Base-by-base conservation (phyloP, 2,888 invertebrate genomes). In the Ligdia adustata region DNA sequence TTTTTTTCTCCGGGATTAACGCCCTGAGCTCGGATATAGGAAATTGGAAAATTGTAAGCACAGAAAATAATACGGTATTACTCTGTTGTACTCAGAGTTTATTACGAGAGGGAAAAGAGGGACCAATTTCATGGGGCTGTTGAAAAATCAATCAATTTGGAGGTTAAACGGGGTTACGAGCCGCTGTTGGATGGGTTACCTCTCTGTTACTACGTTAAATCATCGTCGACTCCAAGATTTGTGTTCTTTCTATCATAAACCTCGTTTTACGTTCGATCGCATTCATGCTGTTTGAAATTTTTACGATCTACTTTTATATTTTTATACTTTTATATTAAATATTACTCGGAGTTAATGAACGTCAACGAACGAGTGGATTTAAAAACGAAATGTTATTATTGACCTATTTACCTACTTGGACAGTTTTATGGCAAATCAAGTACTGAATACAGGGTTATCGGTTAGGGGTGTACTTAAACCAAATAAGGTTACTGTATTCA, bases 11-110 rank as follows among this genome's bases (percentile, higher is more conserved):
- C 29, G 34, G 62, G 71, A 69, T 72, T 69, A 68, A 59, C 67
- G 51, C 55, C 60, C 55, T 67, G 61, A 69, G 54, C 60, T 46
- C 55, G 67, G 62, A 66, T 66, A 62, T 62, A 64, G 57, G 61
- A 66, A 69, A 73, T 73, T 68, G 65, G 64, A 68, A 69, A 63
- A 64, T 62, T 60, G 55, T 57, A 52, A 60, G 55, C 55, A 57
- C 57, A 60, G 57, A 57, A 55, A 60, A 57, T 60, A 60, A 57
- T 55, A 55, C 52, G 48, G 52, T 44, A 47, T 56, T 59, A 52
- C 43, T 41, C 35, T 20, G 48, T 47, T 44, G 52, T 53, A 27
- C 48, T 47, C 45, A 27, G 51, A 52, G 56, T 57, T 57, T 57
- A 55, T 57, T 57, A 57, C 46, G 37, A 24, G 37, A 16, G 34